These are phyloP conservation scores for Porites australiensis DNA, from an alignment of 64 coral and sea anemone genomes.

Conservation along the genomic window DNA sequence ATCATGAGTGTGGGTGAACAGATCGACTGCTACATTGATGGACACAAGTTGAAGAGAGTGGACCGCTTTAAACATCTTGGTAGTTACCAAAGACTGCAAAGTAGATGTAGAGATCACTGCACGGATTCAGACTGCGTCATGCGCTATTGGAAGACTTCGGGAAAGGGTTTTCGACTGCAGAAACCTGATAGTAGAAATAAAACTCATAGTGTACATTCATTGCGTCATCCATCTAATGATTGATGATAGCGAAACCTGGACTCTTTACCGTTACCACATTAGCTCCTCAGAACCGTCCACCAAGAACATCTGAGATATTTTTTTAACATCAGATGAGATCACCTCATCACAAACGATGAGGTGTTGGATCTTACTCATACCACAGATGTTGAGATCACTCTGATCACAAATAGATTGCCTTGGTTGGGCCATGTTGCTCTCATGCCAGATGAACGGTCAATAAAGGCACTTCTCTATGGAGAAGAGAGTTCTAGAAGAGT, in stretches of 20 bases:
- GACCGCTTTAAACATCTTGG: too few species aligned
- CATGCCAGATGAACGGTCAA: not conserved
- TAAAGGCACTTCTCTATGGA: conserved; percentile 52
- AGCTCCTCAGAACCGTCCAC: conserved; percentile 6
- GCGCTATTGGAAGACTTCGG: conserved; percentile 34
- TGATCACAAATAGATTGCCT: conserved; percentile 39
- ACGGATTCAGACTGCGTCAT: conserved; percentile 48
- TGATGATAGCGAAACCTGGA: conserved; percentile 32
- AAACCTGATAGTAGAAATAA: conserved; percentile 21
- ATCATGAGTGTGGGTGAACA: too few species aligned
- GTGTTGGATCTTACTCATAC: not conserved
- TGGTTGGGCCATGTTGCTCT: conserved; percentile 35
- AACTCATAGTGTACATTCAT: conserved; percentile 39
- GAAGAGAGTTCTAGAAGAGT: conserved; percentile 48
- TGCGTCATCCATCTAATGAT: conserved; percentile 10
- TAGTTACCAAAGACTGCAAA: not conserved
- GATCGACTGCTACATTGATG: too few species aligned
- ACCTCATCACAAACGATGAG: conserved; percentile 50
- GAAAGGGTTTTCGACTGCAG: conserved; percentile 32
- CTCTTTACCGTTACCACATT: conserved; percentile 25
- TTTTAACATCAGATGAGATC: conserved; percentile 34
- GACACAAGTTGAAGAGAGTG: too few species aligned
- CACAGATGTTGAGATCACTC: conserved; percentile 29
- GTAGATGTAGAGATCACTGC: conserved; percentile 11
- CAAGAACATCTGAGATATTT: conserved; percentile 33